Base-by-base conservation (phyloP, 2,888 invertebrate genomes). In the Microctonus aethiopoides region DNA sequence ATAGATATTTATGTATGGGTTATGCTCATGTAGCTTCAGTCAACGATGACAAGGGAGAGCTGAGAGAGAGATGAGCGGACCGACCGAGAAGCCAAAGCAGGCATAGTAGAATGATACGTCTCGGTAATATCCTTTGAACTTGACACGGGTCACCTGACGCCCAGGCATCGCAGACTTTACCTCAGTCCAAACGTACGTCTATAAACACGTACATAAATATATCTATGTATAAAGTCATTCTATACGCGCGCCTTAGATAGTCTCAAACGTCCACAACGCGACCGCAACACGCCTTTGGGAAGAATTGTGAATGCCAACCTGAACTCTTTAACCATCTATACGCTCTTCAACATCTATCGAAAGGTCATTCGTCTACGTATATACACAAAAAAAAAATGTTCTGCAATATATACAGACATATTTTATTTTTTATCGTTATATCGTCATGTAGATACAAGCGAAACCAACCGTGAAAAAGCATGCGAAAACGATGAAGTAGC, bases 101-200 rank as follows among this genome's bases (percentile, higher is more conserved):
- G 22, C 51, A 59, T 57, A 67, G 57, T 36, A 66, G 62, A 56
- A 70, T 68, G 60, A 68, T 41, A 46, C 46, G 46, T 46, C 46
- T 46, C 16, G 16, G 20, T 39, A 65, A 76, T 75, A 75, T 80
- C 82, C 84, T 85, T 86, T 86, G 85, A 86, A 85, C 85, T 84
- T 84, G 82, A 82, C 83, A 82, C 83, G 83, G 85, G 81, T 84
- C 84, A 82, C 80, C 81, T 84, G 80, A 79, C 81, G 77, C 77
- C 75, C 34, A 20, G 51, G 20, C 20, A 32, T 46, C 46, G 46
- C 46, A 46, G 46, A 46, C 46, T 46, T 46, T 46, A 16, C 46
- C 16, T n/a, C 46, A 16, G 46, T 46, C 46, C 46, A 46, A 46
- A 46, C 16, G 16, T 46, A 56, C 56, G 24, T n/a, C n/a, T n/a